A percentile compares a stretch with the other conserved stretches of the same genome.
phyloP scores from a whole-genome alignment of 2,888 invertebrate genomes.

The Epirrhoe alternata region DNA sequence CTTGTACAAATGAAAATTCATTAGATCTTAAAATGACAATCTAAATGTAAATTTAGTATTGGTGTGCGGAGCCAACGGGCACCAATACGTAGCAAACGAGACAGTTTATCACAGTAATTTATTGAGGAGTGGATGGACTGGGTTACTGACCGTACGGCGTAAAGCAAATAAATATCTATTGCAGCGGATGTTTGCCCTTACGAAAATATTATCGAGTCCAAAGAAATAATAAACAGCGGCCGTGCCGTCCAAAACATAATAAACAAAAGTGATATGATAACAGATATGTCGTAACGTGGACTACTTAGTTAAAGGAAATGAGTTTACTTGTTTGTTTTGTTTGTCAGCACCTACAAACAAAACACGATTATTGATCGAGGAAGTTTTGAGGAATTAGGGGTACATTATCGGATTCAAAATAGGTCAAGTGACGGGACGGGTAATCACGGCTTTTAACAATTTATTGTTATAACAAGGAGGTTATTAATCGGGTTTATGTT shows the following conservation, averaged over 20 bases:
- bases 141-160: slow-evolving; percentile 56
- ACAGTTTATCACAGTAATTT: slow-evolving; percentile 51
- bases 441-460: not conserved
- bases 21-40: slow-evolving; percentile 29
- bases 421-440: slow-evolving; percentile 9
- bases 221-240: slow-evolving; percentile 41
- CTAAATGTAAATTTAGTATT: slow-evolving; percentile 39
- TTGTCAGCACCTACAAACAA: too few relatives aligned
- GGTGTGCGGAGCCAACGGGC: slow-evolving; percentile 33
- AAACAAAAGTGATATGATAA: slow-evolving; percentile 44
- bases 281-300: slow-evolving; percentile 43
- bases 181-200: slow-evolving; percentile 50
- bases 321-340: slow-evolving; percentile 26
- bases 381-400: slow-evolving; percentile 2
- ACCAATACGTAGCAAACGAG: slow-evolving; percentile 28
- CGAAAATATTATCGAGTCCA: slow-evolving; percentile 44
- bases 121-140: slow-evolving; percentile 39
- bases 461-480: not conserved
- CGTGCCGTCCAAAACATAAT: slow-evolving; percentile 37
- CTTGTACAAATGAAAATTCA: slow-evolving; percentile 19
- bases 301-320: slow-evolving; percentile 36
- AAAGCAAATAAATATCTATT: slow-evolving; percentile 51
- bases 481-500: not conserved
- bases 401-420: slow-evolving; percentile 11
- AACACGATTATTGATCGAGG: slow-evolving; percentile 15